These are phyloP conservation scores for Polypedilum vanderplanki DNA, from an alignment of 1,140 invertebrate species.

Conservation along the genomic window DNA sequence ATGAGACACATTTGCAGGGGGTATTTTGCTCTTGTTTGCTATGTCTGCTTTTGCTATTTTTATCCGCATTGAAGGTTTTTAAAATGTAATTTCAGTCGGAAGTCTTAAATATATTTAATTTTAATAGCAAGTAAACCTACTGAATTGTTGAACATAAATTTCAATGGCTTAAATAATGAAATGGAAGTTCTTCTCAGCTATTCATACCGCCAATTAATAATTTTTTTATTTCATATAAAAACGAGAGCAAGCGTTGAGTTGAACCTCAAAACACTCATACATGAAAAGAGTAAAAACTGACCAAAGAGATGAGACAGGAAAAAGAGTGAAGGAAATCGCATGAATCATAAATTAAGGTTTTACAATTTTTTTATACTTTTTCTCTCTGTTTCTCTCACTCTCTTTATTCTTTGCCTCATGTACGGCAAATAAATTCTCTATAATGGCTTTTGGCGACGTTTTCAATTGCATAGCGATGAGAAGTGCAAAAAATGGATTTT, in stretches of 20 bases:
- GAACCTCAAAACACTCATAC: too few species aligned
- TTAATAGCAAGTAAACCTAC: not conserved
- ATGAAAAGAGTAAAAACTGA: not conserved
- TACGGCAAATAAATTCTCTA: not conserved
- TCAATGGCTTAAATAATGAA: too few species aligned
- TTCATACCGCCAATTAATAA: constrained; percentile 8
- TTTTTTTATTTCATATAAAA: not conserved
- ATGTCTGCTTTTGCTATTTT: too few species aligned
- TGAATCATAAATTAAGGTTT: constrained; percentile 21
- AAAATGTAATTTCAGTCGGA: not conserved
- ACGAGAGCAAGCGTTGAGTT: too few species aligned
- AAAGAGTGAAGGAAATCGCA: constrained; percentile 15
- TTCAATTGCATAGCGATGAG: constrained; percentile 22
- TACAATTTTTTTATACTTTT: not conserved
- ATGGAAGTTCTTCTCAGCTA: not conserved
- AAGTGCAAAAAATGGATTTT: constrained; percentile 23
- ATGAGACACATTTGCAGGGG: too few species aligned
- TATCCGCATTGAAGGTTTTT: too few species aligned
- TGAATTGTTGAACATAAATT: too few species aligned
- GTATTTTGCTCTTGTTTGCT: too few species aligned
- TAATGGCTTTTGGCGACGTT: constrained; percentile 20
- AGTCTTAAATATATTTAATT: not conserved
- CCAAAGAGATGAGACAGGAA: constrained; percentile 6
- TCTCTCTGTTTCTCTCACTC: not conserved
- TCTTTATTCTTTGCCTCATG: too few species aligned